Conservation (phyloP, 2,113 vertebrate genomes). For the Phylloscopus trochiloides region DNA sequence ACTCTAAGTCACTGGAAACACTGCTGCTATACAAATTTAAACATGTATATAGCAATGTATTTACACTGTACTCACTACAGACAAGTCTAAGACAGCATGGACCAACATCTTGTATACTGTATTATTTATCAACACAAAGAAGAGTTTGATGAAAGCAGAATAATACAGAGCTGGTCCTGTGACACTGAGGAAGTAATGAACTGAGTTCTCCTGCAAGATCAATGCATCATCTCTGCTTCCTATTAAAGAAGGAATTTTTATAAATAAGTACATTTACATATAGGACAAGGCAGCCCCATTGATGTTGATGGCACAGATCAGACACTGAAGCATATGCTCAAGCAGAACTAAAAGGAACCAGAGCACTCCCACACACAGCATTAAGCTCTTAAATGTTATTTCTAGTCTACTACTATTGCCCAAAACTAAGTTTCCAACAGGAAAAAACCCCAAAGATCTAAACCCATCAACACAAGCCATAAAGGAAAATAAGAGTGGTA, state of each 20-base stretch:
- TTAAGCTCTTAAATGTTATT: not conserved
- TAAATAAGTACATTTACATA: not conserved
- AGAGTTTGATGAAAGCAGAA: not conserved
- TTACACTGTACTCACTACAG: not conserved
- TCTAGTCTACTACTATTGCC: not conserved
- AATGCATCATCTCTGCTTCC: not conserved
- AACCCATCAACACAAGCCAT: not conserved
- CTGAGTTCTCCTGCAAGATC: not conserved
- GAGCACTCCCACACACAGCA: not conserved
- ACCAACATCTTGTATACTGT: not conserved
- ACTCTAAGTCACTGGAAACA: not conserved
- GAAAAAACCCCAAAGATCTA: not conserved
- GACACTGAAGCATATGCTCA: not conserved
- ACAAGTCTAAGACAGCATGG: not conserved
- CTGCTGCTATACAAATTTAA: not conserved
- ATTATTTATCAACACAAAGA: not conserved
- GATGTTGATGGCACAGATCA: not conserved
- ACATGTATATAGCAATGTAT: not conserved
- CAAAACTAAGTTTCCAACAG: not conserved
- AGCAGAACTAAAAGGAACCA: not conserved
- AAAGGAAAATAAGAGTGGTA: not conserved
- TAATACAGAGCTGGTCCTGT: not conserved
- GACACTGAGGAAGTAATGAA: not conserved
- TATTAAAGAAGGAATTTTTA: not conserved
- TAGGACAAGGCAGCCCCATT: not conserved